A percentile compares a stretch with the other conserved stretches of the same genome.
Conservation (phyloP, 2,888 invertebrate species). For the Chaetogeoica ovagalla region DNA sequence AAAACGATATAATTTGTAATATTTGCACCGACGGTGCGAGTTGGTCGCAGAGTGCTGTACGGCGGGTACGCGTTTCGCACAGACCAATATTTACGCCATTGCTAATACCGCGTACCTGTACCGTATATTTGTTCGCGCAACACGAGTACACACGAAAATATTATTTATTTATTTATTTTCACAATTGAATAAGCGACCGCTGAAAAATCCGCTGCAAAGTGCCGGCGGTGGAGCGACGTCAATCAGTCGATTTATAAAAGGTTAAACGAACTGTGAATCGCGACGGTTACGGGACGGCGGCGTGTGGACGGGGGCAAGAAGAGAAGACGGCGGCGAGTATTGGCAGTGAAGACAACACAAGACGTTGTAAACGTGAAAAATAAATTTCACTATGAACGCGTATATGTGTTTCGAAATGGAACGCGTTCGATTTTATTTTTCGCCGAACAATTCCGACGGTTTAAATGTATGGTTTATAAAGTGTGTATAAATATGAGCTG, state of each 20-base stretch:
- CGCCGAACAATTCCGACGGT: background rate
- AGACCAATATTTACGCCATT: no score
- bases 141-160: background rate
- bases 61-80: no score
- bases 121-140: background rate
- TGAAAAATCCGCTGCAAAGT: background rate
- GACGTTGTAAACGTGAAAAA: background rate
- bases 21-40: no score
- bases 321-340: constrained; percentile 20
- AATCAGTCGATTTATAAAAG: constrained; percentile 42
- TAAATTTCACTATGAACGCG: background rate
- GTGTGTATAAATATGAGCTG: no score
- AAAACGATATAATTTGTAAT: no score
- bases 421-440: background rate
- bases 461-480: no score
- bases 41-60: no score
- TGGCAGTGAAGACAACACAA: constrained; percentile 20
- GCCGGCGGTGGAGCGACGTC: constrained; percentile 17
- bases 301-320: no score
- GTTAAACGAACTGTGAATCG: constrained; percentile 47
- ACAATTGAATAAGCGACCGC: constrained; percentile 29
- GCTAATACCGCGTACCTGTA: no score
- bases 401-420: background rate
- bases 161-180: constrained; percentile 34
- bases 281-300: background rate